Percentiles rank a stretch among this genome's conserved stretches.
phyloP scores from a whole-genome alignment of 2,113 vertebrate genomes.

The Lucifuga dentata region DNA sequence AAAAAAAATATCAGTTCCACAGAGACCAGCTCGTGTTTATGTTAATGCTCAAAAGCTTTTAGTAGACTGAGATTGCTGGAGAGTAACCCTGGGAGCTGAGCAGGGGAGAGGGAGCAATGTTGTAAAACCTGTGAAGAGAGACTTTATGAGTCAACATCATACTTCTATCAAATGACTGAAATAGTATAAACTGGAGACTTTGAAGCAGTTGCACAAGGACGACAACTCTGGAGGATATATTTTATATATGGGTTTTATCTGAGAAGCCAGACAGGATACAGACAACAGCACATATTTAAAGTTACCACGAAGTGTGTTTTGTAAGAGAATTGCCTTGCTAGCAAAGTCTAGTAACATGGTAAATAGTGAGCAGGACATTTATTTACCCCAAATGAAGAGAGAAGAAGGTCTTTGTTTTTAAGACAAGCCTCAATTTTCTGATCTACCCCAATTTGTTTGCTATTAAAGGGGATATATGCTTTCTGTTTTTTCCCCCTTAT shows the following conservation, averaged over 20 bases:
- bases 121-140: constrained; percentile 38
- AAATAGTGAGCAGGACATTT: too few relatives aligned
- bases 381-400: too few relatives aligned
- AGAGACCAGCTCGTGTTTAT: constrained; percentile 28
- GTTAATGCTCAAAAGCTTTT: constrained; percentile 48
- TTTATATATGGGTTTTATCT: background rate
- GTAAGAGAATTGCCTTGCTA: too few relatives aligned
- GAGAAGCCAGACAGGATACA: constrained; percentile 2
- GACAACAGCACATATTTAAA: background rate
- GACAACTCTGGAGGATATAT: too few relatives aligned
- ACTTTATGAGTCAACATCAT: constrained; percentile 39
- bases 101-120: constrained; percentile 10
- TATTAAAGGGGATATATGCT: too few relatives aligned
- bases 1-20: constrained; percentile 26
- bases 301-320: background rate
- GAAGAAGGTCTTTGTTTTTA: too few relatives aligned
- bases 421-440: too few relatives aligned
- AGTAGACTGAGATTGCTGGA: constrained; percentile 19
- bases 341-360: too few relatives aligned
- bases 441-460: too few relatives aligned
- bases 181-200: constrained; percentile 11
- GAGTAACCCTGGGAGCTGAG: constrained; percentile 43
- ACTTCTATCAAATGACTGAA: constrained; percentile 1
- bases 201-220: too few relatives aligned
- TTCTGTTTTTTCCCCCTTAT: too few relatives aligned